Percentiles rank a stretch among this genome's conserved stretches.
Evolutionary conservation across 2,113 vertebrate species (phyloP).

Genomic region (Dascyllus trimaculatus): DNA sequence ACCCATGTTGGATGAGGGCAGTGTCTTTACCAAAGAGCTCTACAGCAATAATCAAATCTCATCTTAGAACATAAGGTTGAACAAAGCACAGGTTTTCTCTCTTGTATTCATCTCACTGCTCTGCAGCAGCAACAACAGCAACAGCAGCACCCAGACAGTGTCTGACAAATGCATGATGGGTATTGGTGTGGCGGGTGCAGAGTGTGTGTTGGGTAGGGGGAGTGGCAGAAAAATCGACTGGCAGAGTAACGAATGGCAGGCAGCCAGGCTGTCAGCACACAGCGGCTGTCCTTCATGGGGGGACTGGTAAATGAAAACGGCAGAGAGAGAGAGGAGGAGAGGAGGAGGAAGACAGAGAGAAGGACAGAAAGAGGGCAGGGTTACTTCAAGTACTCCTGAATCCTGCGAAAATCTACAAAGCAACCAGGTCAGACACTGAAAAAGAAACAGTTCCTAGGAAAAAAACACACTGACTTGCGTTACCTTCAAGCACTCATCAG

Average conservation of each 20-base stretch:
- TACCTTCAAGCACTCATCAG: background rate
- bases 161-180: slow-evolving; percentile 73
- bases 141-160: slow-evolving; percentile 50
- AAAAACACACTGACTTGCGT: background rate
- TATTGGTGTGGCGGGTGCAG: slow-evolving; percentile 31
- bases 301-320: slow-evolving; percentile 54
- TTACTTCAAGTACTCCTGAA: slow-evolving; percentile 9
- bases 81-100: slow-evolving; percentile 26
- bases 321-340: slow-evolving; percentile 20
- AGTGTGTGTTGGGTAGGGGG: slow-evolving; percentile 1
- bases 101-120: slow-evolving; percentile 48
- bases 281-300: slow-evolving; percentile 61
- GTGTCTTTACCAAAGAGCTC: background rate
- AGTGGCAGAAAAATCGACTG: slow-evolving; percentile 57
- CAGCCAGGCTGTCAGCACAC: slow-evolving; percentile 69
- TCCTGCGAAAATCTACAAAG: slow-evolving; percentile 10
- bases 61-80: slow-evolving; percentile 4
- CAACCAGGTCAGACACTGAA: background rate
- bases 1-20: background rate
- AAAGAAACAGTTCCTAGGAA: background rate
- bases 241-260: slow-evolving; percentile 69
- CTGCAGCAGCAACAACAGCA: slow-evolving; percentile 31
- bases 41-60: background rate
- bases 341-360: slow-evolving; percentile 17
- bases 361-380: slow-evolving; percentile 22